Evolutionary conservation across 2,888 invertebrate species (phyloP).

Genomic region (Cryptocephalus moraei): DNA sequence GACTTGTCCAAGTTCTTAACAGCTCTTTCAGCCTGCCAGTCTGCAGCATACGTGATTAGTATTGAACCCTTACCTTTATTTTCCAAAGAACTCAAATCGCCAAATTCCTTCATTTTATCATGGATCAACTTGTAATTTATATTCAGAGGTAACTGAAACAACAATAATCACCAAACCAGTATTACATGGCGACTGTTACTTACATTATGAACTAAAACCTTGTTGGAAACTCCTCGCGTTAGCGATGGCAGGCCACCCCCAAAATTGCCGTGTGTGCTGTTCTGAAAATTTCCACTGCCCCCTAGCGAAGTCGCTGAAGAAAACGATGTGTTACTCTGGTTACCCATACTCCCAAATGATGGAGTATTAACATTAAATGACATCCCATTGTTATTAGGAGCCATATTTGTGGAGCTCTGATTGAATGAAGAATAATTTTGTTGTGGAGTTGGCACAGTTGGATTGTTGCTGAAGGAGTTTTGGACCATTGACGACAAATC

Average conservation of each 20-base stretch:
- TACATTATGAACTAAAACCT: slow-evolving; percentile 2
- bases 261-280: slow-evolving; percentile 4
- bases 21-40: slow-evolving; percentile 85
- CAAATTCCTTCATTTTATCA: slow-evolving; percentile 85
- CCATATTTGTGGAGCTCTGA: no score
- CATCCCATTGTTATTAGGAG: no score
- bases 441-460: slow-evolving; percentile 13
- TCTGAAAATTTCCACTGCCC: slow-evolving; percentile 9
- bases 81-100: slow-evolving; percentile 90
- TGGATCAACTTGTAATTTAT: slow-evolving; percentile 89
- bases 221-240: not conserved
- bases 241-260: not conserved
- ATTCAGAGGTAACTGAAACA: slow-evolving; percentile 68
- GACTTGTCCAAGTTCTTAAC: slow-evolving; percentile 86
- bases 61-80: slow-evolving; percentile 83
- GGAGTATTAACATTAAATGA: no score
- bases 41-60: slow-evolving; percentile 75
- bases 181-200: not conserved
- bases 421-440: no score
- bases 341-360: no score
- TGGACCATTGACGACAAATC: no score
- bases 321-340: slow-evolving; percentile 6
- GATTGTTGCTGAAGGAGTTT: slow-evolving; percentile 1
- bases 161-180: not conserved
- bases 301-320: slow-evolving; percentile 4